A percentile compares a stretch with the other conserved stretches of the same genome.
phyloP scores from a whole-genome alignment of 2,888 invertebrate species.

The Labia minor region DNA sequence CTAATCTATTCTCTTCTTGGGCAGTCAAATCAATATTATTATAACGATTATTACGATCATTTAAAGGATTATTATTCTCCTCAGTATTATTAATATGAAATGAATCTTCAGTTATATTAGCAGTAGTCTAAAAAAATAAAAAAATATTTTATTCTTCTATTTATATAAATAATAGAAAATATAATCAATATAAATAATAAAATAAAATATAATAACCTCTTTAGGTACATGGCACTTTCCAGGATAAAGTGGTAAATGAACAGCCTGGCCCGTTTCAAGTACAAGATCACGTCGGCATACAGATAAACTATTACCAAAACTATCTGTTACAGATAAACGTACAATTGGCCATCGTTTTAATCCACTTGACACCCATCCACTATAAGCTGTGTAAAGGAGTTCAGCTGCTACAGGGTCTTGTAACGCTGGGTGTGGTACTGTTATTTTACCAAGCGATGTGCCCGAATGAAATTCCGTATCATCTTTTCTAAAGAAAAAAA shows the following conservation, averaged over 20 bases:
- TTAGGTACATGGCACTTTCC: constrained; percentile 64
- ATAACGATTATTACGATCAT: not conserved
- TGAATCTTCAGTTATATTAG: not conserved
- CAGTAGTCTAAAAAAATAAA: constrained; percentile 9
- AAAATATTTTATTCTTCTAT: constrained; percentile 14
- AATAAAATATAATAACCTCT: constrained; percentile 32
- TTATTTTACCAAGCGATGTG: constrained; percentile 63
- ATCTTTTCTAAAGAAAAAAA: constrained; percentile 49
- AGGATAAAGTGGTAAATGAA: constrained; percentile 60
- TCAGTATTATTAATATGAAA: not conserved
- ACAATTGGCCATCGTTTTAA: constrained; percentile 68
- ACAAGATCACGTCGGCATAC: constrained; percentile 66
- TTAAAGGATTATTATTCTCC: not conserved
- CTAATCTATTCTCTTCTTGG: not conserved
- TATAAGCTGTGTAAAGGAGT: constrained; percentile 75
- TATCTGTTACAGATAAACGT: constrained; percentile 71
- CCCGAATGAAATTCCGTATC: constrained; percentile 62
- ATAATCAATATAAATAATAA: no score
- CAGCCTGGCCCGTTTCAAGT: constrained; percentile 60
- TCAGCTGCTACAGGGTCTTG: constrained; percentile 60
- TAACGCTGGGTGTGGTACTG: constrained; percentile 80
- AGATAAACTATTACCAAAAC: constrained; percentile 72
- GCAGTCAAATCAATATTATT: not conserved
- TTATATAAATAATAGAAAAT: no score
- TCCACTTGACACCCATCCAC: constrained; percentile 82